Conservation (phyloP, 2,888 invertebrate species). For the Mayetiola destructor region DNA sequence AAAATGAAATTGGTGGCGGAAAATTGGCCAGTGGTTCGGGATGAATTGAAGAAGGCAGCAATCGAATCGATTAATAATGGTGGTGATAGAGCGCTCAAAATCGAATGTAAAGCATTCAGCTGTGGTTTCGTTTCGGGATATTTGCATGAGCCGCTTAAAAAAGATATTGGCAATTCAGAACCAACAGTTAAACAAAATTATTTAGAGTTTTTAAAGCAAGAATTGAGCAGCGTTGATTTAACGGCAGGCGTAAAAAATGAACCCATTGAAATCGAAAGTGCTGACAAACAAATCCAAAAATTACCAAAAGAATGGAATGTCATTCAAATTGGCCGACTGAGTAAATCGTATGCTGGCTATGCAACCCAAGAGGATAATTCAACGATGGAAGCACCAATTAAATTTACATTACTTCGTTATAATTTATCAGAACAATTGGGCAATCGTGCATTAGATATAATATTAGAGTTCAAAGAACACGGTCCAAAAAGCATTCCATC, state of each 20-base stretch:
- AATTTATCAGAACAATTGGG: not conserved
- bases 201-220: not conserved
- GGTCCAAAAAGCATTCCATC: not conserved
- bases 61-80: not conserved
- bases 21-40: not conserved
- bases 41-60: not conserved
- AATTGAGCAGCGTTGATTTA: not conserved
- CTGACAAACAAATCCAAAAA: too few species aligned
- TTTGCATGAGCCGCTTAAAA: not conserved
- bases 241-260: not conserved
- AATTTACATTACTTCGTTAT: not conserved
- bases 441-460: not conserved
- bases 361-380: not conserved
- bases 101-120: not conserved
- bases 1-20: not conserved
- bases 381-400: not conserved
- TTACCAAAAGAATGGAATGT: conserved; percentile 2
- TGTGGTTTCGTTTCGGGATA: not conserved
- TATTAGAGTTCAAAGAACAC: not conserved
- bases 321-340: not conserved
- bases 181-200: not conserved
- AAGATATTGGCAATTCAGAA: not conserved
- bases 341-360: not conserved
- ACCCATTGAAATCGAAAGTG: too few species aligned
- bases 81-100: not conserved